A percentile compares a stretch with the other conserved stretches of the same genome.
Conservation (phyloP, 2,113 vertebrate genomes). For the Charina bottae region DNA sequence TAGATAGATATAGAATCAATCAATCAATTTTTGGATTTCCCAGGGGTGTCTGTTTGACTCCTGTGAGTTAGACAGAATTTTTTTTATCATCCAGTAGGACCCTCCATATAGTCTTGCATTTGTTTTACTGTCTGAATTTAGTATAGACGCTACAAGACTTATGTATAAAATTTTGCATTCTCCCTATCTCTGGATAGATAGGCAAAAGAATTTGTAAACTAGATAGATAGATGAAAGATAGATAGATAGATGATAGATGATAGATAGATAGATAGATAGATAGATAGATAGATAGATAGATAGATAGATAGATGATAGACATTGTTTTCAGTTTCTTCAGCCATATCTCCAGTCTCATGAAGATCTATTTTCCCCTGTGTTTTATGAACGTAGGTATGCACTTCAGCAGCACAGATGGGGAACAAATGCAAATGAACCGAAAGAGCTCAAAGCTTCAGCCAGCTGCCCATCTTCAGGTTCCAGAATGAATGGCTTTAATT, state of each 20-base stretch:
- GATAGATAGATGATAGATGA: not conserved
- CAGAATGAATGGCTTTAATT: not conserved
- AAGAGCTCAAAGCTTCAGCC: not conserved
- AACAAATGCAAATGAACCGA: not conserved
- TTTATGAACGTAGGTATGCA: not conserved
- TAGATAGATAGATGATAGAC: not conserved
- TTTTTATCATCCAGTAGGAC: not conserved
- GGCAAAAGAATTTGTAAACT: too few relatives aligned
- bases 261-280: not conserved
- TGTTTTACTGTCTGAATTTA: not conserved
- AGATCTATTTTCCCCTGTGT: too few relatives aligned
- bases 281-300: not conserved
- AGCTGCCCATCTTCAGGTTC: not conserved
- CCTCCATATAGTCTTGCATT: not conserved
- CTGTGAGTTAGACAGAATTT: too few relatives aligned
- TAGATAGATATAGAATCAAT: too few relatives aligned
- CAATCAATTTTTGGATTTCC: not conserved
- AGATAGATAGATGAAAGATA: not conserved
- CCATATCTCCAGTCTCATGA: not conserved
- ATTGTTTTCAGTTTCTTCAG: not conserved
- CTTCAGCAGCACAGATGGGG: not conserved
- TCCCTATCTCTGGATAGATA: not conserved
- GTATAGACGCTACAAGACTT: not conserved
- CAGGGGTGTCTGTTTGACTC: not conserved
- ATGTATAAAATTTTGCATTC: not conserved